Conservation (phyloP, 2,888 invertebrate genomes). For the Seira ritae region DNA sequence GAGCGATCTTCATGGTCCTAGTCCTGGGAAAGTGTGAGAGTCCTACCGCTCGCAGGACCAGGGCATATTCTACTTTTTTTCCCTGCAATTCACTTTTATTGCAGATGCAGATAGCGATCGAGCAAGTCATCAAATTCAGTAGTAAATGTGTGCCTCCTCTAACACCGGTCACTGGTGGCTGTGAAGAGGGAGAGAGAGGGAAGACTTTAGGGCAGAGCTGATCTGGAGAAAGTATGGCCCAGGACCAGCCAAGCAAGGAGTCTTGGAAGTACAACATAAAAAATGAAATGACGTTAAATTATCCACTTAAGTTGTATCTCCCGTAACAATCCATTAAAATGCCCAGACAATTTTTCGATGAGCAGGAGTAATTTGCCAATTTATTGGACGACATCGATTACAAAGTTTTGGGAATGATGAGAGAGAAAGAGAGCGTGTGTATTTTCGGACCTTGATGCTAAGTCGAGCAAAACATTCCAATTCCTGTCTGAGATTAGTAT, state of each 20-base stretch:
- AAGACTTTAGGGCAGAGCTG: neutral
- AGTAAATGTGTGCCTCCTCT: neutral
- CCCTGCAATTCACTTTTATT: conserved; percentile 17
- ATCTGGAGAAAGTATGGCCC: neutral
- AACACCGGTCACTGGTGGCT: neutral
- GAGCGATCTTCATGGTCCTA: neutral
- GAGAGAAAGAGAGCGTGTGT: neutral
- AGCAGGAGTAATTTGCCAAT: conserved; percentile 18
- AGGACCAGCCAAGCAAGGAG: neutral
- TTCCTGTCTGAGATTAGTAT: conserved; percentile 21
- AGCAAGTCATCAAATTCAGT: conserved; percentile 23
- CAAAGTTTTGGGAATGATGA: conserved; percentile 13
- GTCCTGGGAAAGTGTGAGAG: neutral
- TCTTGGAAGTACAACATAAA: conserved; percentile 13
- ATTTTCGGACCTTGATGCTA: conserved; percentile 1
- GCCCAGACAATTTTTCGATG: neutral
- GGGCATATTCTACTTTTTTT: conserved; percentile 6
- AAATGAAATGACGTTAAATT: conserved; percentile 19
- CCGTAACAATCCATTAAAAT: conserved; percentile 12
- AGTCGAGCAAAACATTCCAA: conserved; percentile 8
- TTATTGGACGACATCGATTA: conserved; percentile 23
- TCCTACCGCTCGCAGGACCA: neutral
- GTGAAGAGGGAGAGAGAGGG: neutral
- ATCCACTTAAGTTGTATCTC: conserved; percentile 21
- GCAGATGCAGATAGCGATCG: conserved; percentile 24